Base-by-base conservation (phyloP, 2,797 vertebrate genomes). In the Aquila chrysaetos region DNA sequence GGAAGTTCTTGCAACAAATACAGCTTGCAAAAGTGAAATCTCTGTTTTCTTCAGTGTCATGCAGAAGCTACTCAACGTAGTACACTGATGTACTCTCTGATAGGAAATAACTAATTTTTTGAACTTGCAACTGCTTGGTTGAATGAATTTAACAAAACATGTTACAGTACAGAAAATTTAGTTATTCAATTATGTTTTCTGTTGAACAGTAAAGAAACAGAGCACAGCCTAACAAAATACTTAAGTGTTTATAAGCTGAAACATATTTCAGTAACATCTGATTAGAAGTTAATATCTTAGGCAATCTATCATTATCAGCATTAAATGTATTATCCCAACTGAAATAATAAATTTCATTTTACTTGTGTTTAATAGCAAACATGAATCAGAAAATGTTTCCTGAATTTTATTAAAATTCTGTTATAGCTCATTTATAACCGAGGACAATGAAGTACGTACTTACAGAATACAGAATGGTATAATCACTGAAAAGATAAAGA, bases 381-480 rank as follows among this genome's bases (percentile, higher is more conserved):
- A 90, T 78, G 93, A 95, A 84, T 96, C 89, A 90, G 79, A 95
- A 93, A 88, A 87, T 83, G 30, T 80, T 95, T 95, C 69, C 73
- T 88, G 89, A 88, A 81, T 94, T 96, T 95, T 96, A 92, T 93
- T 96, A 91, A 90, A 94, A 94, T 75, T 78, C 68, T 81, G 53
- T 90, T 96, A 85, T 57, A 93, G 46, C 72, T 95, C 95, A 78
- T 96, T 94, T 95, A 69, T 96, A 85, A 90, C 81, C 13, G 68
- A 88, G 78, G 49, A 94, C 60, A 96, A 91, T 83, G 82, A 96
- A 94, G 61, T 91, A 81, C 44, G 39, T 91, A 84, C 53, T 25
- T 80, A 9, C 19, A 79, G 80, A 96, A 91, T 83, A 51, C 72
- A 72, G 74, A 85, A 86, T 44, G 33, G 49, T 83, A 65, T 85